A percentile compares a stretch with the other conserved stretches of the same genome.
Conservation (phyloP, 2,888 invertebrate species). For the Esperia sulphurella region DNA sequence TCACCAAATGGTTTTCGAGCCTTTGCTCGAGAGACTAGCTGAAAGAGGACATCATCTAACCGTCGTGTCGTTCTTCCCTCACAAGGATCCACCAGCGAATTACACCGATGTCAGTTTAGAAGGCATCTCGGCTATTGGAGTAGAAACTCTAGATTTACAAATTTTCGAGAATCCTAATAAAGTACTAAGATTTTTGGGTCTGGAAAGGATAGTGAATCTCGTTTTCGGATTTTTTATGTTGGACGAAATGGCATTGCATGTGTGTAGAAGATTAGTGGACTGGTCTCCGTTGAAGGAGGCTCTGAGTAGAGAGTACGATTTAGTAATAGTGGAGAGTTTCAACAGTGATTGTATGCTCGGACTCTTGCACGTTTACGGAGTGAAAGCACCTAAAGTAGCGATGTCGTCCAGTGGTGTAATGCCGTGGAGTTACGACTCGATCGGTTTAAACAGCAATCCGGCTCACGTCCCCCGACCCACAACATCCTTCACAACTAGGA, state of each 20-base stretch:
- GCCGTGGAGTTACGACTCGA: constrained; percentile 74
- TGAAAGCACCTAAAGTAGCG: constrained; percentile 76
- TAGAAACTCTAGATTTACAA: constrained; percentile 51
- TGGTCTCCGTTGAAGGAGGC: constrained; percentile 53
- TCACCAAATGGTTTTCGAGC: constrained; percentile 81
- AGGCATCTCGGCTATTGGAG: constrained; percentile 49
- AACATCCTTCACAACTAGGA: constrained; percentile 59
- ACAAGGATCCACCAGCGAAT: constrained; percentile 61
- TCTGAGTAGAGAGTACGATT: constrained; percentile 76
- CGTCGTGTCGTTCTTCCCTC: constrained; percentile 80
- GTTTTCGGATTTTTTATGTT: constrained; percentile 44
- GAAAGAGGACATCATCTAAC: constrained; percentile 80
- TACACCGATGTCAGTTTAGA: constrained; percentile 65
- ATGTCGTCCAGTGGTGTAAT: constrained; percentile 77
- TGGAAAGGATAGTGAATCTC: constrained; percentile 41
- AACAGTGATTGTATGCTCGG: constrained; percentile 83
- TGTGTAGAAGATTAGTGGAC: constrained; percentile 58
- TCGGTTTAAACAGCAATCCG: constrained; percentile 70
- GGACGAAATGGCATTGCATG: constrained; percentile 44
- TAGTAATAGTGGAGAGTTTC: constrained; percentile 81
- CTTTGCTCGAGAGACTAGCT: constrained; percentile 74
- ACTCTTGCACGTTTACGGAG: constrained; percentile 72
- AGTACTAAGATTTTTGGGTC: constrained; percentile 34
- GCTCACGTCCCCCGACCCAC: constrained; percentile 77
- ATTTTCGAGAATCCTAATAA: constrained; percentile 38